phyloP scores from a whole-genome alignment of 2,888 invertebrate genomes.

The Euproctis similis region DNA sequence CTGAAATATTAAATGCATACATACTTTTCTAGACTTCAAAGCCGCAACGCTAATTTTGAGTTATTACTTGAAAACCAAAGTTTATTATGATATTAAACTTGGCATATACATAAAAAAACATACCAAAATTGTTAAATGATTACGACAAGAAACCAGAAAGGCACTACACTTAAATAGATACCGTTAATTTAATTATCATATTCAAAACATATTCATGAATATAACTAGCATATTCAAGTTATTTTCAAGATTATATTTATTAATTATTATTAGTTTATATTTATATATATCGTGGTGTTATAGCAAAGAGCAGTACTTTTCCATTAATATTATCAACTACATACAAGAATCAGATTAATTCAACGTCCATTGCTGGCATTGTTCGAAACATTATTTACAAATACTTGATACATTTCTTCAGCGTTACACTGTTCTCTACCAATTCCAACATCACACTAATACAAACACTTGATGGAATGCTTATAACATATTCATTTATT shows the following conservation, averaged over 20 bases:
- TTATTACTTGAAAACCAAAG: too few species aligned
- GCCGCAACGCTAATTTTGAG: too few species aligned
- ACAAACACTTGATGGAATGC: constrained; percentile 59
- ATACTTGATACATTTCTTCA: constrained; percentile 28
- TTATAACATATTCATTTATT: too few species aligned
- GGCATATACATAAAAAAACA: too few species aligned
- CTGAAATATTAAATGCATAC: too few species aligned
- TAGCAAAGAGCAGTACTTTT: constrained; percentile 40
- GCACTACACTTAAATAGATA: too few species aligned
- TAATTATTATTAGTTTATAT: constrained; percentile 16
- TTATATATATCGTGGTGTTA: constrained; percentile 43
- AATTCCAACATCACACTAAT: constrained; percentile 39
- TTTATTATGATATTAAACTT: too few species aligned
- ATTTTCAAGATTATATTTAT: constrained; percentile 14
- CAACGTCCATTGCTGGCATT: constrained; percentile 40
- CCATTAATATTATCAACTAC: constrained; percentile 27
- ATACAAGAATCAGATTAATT: constrained; percentile 17
- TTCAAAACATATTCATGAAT: constrained; percentile 29
- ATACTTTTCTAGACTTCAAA: too few species aligned
- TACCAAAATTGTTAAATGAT: too few species aligned
- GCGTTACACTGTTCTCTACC: constrained; percentile 28
- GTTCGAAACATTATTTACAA: constrained; percentile 46
- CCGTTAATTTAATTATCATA: too few species aligned
- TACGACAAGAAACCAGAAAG: too few species aligned
- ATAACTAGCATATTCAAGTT: constrained; percentile 18